These are phyloP conservation scores for Neoscelio sp. DNA, from an alignment of 2,888 invertebrate genomes.

Conservation along the genomic window DNA sequence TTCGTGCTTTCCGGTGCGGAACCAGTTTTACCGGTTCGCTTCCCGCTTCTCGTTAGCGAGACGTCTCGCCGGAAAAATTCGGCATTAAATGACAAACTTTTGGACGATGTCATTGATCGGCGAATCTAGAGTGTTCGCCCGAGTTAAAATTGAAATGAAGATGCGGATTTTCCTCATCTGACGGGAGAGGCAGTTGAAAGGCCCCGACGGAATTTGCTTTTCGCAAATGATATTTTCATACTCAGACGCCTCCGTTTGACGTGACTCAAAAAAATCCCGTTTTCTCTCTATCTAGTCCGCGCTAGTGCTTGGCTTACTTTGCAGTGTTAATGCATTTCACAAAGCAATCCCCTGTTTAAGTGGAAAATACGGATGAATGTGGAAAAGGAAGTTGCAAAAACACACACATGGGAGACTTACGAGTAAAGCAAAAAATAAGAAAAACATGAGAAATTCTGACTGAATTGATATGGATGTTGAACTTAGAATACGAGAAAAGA, in stretches of 20 bases:
- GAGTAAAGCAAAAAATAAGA: background rate
- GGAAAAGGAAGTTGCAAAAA: conserved; percentile 39
- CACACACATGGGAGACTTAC: conserved; percentile 8
- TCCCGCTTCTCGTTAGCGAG: conserved; percentile 26
- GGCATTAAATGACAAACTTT: background rate
- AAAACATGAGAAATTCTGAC: conserved; percentile 2
- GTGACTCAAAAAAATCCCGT: conserved; percentile 60
- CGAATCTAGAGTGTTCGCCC: no score
- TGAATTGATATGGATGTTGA: no score
- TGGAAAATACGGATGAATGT: conserved; percentile 43
- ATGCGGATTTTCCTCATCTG: background rate
- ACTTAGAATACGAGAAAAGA: no score
- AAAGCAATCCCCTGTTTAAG: conserved; percentile 54
- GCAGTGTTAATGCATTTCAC: conserved; percentile 58
- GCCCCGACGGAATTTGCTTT: conserved; percentile 6
- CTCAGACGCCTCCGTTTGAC: conserved; percentile 58
- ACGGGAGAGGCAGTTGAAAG: background rate
- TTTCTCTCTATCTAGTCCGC: conserved; percentile 66
- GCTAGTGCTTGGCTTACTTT: conserved; percentile 63
- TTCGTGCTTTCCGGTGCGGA: conserved; percentile 49
- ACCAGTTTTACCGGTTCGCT: conserved; percentile 61
- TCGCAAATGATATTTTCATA: conserved; percentile 45
- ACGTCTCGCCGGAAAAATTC: conserved; percentile 30
- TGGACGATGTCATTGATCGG: no score
- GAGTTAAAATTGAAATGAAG: no score